phyloP scores from a whole-genome alignment of 2,888 invertebrate genomes.

The Sinhomidia bicolor region DNA sequence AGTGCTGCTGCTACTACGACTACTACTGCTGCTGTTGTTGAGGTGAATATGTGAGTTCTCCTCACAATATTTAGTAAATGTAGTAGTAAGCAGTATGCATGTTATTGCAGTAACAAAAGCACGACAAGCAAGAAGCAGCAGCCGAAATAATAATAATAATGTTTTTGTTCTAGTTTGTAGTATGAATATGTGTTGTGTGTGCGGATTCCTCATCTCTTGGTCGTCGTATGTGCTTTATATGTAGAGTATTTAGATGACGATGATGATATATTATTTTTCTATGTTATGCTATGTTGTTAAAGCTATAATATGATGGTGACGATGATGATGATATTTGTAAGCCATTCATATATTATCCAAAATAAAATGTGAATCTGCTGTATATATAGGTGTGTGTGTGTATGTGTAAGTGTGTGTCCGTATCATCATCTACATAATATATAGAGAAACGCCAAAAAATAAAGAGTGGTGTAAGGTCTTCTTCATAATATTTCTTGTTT shows the following conservation, averaged over 20 bases:
- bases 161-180: neutral
- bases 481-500: neutral
- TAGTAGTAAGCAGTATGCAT: slow-evolving; percentile 6
- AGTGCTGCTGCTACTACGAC: neutral
- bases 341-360: too few species aligned
- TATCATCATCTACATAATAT: too few species aligned
- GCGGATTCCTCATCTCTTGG: neutral
- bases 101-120: neutral
- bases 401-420: too few species aligned
- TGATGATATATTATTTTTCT: slow-evolving; percentile 14
- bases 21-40: neutral
- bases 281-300: slow-evolving; percentile 9
- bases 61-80: slow-evolving; percentile 22
- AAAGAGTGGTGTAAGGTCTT: neutral
- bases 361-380: too few species aligned
- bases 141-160: too few species aligned
- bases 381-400: too few species aligned
- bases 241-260: slow-evolving; percentile 32
- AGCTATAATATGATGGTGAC: neutral
- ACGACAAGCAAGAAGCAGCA: too few species aligned
- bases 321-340: neutral
- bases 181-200: neutral
- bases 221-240: neutral
- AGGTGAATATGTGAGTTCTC: slow-evolving; percentile 17
- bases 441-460: neutral